Percentiles rank a stretch among this genome's conserved stretches.
Evolutionary conservation across 2,113 vertebrate species (phyloP).

Genomic region (Platysteira castanea): DNA sequence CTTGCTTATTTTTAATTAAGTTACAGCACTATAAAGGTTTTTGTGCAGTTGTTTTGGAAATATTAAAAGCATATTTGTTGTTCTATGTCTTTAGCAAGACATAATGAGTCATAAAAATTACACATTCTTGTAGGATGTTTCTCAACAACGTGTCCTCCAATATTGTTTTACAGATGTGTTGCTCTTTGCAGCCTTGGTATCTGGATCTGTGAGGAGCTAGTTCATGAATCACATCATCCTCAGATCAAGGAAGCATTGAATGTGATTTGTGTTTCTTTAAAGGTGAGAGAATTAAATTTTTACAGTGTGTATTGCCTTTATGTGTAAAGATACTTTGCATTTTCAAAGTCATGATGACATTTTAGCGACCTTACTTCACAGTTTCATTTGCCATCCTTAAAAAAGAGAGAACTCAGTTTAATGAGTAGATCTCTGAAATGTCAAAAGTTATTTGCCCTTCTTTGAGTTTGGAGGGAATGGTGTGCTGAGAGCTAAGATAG

Average conservation of each 20-base stretch:
- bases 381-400: not conserved
- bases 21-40: not conserved
- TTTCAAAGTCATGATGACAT: not conserved
- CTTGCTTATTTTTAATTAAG: not conserved
- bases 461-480: not conserved
- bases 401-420: not conserved
- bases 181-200: slow-evolving; percentile 96
- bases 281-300: slow-evolving; percentile 75
- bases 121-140: not conserved
- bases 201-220: slow-evolving; percentile 96
- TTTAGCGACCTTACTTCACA: not conserved
- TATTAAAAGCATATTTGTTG: not conserved
- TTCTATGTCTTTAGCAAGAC: not conserved
- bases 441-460: not conserved
- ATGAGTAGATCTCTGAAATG: not conserved
- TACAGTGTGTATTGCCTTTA: not conserved
- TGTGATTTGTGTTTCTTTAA: slow-evolving; percentile 96
- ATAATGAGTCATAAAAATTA: not conserved
- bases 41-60: not conserved
- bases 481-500: not conserved
- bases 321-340: not conserved
- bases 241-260: slow-evolving; percentile 97
- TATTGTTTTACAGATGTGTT: slow-evolving; percentile 83
- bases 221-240: slow-evolving; percentile 88
- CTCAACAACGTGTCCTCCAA: not conserved